These are phyloP conservation scores for Zaprionus davidi DNA, from an alignment of 1,140 invertebrate species.

Conservation along the genomic window DNA sequence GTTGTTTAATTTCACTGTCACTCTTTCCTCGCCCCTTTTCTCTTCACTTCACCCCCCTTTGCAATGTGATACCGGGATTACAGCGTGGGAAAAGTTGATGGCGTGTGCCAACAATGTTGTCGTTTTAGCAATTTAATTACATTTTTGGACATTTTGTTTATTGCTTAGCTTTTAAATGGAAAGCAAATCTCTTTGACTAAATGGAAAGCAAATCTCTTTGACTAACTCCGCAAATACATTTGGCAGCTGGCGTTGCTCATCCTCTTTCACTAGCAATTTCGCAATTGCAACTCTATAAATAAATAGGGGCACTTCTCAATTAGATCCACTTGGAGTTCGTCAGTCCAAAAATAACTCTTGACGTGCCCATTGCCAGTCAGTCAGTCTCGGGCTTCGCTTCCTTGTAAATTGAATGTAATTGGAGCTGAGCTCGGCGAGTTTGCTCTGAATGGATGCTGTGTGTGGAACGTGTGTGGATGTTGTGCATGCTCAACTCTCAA, in stretches of 20 bases:
- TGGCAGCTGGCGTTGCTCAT: neutral
- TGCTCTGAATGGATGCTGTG: neutral
- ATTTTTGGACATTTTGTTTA: neutral
- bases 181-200: neutral
- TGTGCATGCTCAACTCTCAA: constrained; percentile 49
- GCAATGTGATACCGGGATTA: constrained; percentile 6
- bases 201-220: neutral
- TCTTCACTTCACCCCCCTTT: neutral
- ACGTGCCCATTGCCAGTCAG: constrained; percentile 26
- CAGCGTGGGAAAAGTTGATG: neutral
- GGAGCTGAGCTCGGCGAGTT: constrained; percentile 43
- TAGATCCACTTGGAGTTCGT: constrained; percentile 43
- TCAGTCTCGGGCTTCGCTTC: neutral
- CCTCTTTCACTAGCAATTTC: neutral
- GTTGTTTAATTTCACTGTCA: constrained; percentile 3
- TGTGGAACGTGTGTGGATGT: neutral
- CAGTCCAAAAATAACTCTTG: constrained; percentile 42
- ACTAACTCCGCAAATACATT: neutral
- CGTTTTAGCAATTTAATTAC: constrained; percentile 4
- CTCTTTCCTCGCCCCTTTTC: neutral
- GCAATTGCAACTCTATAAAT: constrained; percentile 21
- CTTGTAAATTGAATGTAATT: constrained; percentile 73
- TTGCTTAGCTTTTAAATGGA: neutral
- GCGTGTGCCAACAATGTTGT: neutral
- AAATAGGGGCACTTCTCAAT: constrained; percentile 47